phyloP scores from a whole-genome alignment of 2,113 vertebrate genomes.

The Coptodon rendalli region DNA sequence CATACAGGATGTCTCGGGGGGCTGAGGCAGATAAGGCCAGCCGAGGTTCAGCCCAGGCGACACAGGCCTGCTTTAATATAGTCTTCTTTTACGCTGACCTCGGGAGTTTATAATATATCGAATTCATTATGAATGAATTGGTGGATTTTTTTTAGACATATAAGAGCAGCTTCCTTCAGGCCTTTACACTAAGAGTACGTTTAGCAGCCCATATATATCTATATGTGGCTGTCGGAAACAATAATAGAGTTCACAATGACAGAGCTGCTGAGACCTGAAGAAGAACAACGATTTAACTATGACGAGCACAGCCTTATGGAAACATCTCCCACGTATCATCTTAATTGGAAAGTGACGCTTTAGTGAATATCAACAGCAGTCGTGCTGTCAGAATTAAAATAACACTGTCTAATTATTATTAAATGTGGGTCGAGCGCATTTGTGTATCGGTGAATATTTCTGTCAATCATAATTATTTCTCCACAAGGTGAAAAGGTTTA shows the following conservation, averaged over 20 bases:
- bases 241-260: not conserved
- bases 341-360: not conserved
- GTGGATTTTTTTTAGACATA: not conserved
- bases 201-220: not conserved
- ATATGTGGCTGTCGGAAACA: not conserved
- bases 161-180: not conserved
- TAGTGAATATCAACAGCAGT: not conserved
- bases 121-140: not conserved
- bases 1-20: slow-evolving; percentile 59
- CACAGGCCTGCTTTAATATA: not conserved
- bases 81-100: not conserved
- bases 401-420: not conserved
- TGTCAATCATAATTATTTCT: slow-evolving; percentile 2
- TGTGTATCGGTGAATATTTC: not conserved
- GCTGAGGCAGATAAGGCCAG: slow-evolving; percentile 42
- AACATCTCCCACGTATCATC: not conserved
- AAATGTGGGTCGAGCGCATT: not conserved
- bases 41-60: slow-evolving; percentile 13
- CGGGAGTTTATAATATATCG: not conserved
- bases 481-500: slow-evolving; percentile 22
- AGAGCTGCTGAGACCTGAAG: not conserved
- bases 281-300: not conserved
- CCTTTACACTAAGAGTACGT: not conserved
- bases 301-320: not conserved
- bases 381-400: not conserved